Conservation (phyloP, 1,140 invertebrate species). For the Brachionus plicatilis region DNA sequence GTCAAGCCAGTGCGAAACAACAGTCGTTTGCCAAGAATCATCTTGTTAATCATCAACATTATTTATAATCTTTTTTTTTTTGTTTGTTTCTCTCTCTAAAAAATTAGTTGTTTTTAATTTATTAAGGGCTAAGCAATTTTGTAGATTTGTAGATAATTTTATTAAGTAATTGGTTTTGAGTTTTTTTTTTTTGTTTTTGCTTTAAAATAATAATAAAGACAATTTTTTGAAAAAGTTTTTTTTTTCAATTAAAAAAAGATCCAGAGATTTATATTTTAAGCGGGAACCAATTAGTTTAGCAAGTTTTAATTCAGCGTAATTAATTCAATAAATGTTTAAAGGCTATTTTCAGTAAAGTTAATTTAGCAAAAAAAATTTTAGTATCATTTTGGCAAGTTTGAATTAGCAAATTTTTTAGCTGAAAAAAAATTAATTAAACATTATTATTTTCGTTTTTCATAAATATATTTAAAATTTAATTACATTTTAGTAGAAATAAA, state of each 20-base stretch:
- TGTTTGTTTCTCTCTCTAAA: neutral
- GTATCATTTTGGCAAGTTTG: too few species aligned
- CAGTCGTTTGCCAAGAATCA: slow-evolving; percentile 4
- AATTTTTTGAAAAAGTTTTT: neutral
- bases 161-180: neutral
- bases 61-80: neutral
- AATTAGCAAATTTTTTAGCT: too few species aligned
- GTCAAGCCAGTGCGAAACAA: neutral
- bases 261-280: neutral
- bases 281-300: too few species aligned
- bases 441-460: too few species aligned
- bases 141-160: slow-evolving; percentile 15
- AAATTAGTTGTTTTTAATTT: neutral
- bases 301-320: too few species aligned
- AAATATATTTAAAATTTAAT: too few species aligned
- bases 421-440: too few species aligned
- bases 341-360: too few species aligned
- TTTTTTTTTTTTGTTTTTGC: too few species aligned
- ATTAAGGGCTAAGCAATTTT: neutral
- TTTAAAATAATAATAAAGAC: neutral
- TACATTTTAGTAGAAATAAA: too few species aligned
- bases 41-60: slow-evolving; percentile 13
- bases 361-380: too few species aligned
- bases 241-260: neutral
- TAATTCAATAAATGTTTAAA: too few species aligned